A percentile compares a stretch with the other conserved stretches of the same genome.
Evolutionary conservation across 2,888 invertebrate genomes (phyloP).

Genomic region (Drosophila longiperda): DNA sequence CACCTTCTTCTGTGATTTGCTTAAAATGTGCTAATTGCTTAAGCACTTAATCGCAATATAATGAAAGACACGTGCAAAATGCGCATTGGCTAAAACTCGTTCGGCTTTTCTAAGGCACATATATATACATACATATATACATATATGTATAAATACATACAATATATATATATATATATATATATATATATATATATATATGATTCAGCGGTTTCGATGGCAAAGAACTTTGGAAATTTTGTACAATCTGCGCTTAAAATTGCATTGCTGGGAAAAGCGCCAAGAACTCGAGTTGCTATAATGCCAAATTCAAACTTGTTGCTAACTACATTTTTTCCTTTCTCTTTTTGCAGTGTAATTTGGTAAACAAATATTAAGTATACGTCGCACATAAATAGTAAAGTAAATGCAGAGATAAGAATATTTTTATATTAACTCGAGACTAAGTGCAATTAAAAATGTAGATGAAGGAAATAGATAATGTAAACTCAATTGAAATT

Average conservation of each 20-base stretch:
- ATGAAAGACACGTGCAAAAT: slow-evolving; percentile 61
- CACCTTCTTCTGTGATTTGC: slow-evolving; percentile 16
- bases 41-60: slow-evolving; percentile 51
- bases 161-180: not conserved
- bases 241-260: slow-evolving; percentile 9
- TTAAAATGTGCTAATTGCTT: slow-evolving; percentile 53
- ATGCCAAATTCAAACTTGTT: slow-evolving; percentile 16
- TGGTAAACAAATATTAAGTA: slow-evolving; percentile 14
- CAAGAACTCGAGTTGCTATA: slow-evolving; percentile 10
- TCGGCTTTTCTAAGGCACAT: slow-evolving; percentile 35
- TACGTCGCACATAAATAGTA: slow-evolving; percentile 13
- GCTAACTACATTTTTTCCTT: slow-evolving; percentile 6
- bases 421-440: not conserved
- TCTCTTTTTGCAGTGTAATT: not conserved
- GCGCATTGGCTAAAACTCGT: slow-evolving; percentile 38
- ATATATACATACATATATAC: slow-evolving; percentile 3
- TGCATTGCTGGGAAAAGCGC: slow-evolving; percentile 29
- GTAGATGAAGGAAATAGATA: slow-evolving; percentile 41
- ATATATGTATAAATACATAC: not conserved
- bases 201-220: slow-evolving; percentile 37
- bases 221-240: slow-evolving; percentile 24
- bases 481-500: slow-evolving; percentile 11
- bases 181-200: not conserved
- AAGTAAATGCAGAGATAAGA: not conserved
- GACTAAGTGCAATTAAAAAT: slow-evolving; percentile 32